Evolutionary conservation across 1,140 invertebrate species (phyloP).

Genomic region (Drusus annulatus): DNA sequence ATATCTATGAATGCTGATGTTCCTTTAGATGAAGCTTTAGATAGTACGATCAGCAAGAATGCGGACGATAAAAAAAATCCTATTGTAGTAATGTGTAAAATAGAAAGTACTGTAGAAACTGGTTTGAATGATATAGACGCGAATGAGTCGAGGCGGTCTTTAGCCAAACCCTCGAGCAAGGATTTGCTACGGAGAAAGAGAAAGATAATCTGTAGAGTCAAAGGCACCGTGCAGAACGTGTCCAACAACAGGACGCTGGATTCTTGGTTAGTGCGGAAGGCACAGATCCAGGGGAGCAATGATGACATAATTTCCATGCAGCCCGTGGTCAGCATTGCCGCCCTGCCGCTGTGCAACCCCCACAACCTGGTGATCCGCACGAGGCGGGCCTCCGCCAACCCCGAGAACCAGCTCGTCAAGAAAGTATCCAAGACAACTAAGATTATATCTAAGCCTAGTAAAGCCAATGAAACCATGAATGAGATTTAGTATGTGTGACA

Average conservation of each 20-base stretch:
- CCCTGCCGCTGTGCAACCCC: conserved; percentile 69
- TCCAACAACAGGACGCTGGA: conserved; percentile 56
- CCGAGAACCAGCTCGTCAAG: conserved; percentile 50
- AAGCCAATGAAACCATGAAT: conserved; percentile 54
- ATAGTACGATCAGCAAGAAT: conserved; percentile 38
- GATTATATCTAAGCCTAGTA: conserved; percentile 56
- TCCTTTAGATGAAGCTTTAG: conserved; percentile 26
- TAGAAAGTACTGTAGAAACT: conserved; percentile 36
- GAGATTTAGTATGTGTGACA: conserved; percentile 49
- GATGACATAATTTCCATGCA: conserved; percentile 43
- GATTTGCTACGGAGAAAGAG: conserved; percentile 48
- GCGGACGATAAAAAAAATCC: conserved; percentile 55
- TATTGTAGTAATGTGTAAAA: conserved; percentile 36
- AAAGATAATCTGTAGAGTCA: conserved; percentile 46
- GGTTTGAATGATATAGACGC: not conserved
- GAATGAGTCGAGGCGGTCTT: not conserved
- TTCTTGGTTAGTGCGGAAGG: conserved; percentile 49
- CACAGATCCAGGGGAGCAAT: conserved; percentile 13
- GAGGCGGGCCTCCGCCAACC: conserved; percentile 64
- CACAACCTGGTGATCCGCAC: conserved; percentile 72
- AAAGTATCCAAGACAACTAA: conserved; percentile 56
- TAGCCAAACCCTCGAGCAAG: conserved; percentile 17
- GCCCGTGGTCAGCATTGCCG: conserved; percentile 46
- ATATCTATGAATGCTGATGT: conserved; percentile 33
- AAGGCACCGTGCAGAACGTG: conserved; percentile 45